Percentiles rank a stretch among this genome's conserved stretches.
phyloP scores from a whole-genome alignment of 1,140 invertebrate species.

The Scaptodrosophila lebanonensis region DNA sequence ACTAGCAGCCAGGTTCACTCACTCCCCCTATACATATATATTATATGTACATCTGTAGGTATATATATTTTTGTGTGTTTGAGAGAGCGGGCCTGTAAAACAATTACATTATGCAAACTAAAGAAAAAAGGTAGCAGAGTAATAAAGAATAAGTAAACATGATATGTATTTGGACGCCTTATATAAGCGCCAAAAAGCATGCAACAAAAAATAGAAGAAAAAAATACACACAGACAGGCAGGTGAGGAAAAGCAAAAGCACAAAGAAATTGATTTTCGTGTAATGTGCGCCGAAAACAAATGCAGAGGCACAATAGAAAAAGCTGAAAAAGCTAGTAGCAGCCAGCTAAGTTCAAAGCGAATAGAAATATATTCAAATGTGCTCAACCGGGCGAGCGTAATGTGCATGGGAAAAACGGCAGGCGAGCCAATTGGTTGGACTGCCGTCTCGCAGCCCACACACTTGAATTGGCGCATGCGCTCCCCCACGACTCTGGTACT shows the following conservation, averaged over 20 bases:
- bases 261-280: slow-evolving; percentile 38
- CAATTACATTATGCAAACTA: slow-evolving; percentile 27
- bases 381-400: slow-evolving; percentile 71
- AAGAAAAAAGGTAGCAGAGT: neutral
- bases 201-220: slow-evolving; percentile 25
- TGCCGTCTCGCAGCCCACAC: slow-evolving; percentile 11
- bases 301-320: too few relatives aligned
- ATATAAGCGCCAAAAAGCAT: slow-evolving; percentile 56
- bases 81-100: slow-evolving; percentile 19
- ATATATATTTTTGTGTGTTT: slow-evolving; percentile 28
- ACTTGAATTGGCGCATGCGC: slow-evolving; percentile 59
- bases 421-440: slow-evolving; percentile 55
- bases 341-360: slow-evolving; percentile 44
- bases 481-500: too few relatives aligned
- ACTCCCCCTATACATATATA: too few relatives aligned
- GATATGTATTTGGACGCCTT: slow-evolving; percentile 9
- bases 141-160: neutral
- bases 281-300: slow-evolving; percentile 13
- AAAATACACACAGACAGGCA: slow-evolving; percentile 11
- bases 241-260: slow-evolving; percentile 1
- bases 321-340: slow-evolving; percentile 15
- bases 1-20: too few relatives aligned
- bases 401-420: slow-evolving; percentile 58
- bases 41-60: neutral
- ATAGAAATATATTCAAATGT: slow-evolving; percentile 73